A percentile compares a stretch with the other conserved stretches of the same genome.
Conservation (phyloP, 1,140 invertebrate genomes). For the Dendroctonus valens region DNA sequence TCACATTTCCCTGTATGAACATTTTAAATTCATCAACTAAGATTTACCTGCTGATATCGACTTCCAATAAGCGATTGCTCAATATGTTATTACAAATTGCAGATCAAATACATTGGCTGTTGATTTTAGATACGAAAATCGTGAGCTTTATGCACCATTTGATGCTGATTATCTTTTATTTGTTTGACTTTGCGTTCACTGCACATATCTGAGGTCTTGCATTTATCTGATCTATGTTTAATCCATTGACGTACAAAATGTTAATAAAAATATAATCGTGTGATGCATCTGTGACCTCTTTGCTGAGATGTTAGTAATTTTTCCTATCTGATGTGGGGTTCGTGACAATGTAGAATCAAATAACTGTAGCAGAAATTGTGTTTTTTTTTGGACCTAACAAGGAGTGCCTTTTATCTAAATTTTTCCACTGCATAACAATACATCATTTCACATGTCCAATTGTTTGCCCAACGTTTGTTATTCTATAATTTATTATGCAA, state of each 20-base stretch:
- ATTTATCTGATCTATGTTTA: background rate
- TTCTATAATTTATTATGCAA: constrained; percentile 3
- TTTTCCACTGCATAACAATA: background rate
- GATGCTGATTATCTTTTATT: constrained; percentile 14
- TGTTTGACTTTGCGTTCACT: background rate
- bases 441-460: constrained; percentile 13
- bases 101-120: constrained; percentile 7
- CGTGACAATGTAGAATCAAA: too few species aligned
- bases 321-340: too few species aligned
- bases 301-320: too few species aligned
- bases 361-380: too few species aligned
- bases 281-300: too few species aligned
- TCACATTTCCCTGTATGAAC: too few species aligned
- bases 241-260: too few species aligned
- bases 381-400: background rate
- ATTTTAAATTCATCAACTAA: too few species aligned
- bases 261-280: too few species aligned
- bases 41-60: too few species aligned
- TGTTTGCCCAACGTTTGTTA: constrained; percentile 4
- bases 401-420: background rate
- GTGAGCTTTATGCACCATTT: constrained; percentile 6
- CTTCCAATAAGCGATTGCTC: too few species aligned
- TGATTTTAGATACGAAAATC: constrained; percentile 17
- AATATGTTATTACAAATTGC: background rate
- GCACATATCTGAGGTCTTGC: background rate